Evolutionary conservation across 2,113 vertebrate genomes (phyloP), one percentile per base, ranked within the genome.

Genomic region (Cichladusa arquata): DNA sequence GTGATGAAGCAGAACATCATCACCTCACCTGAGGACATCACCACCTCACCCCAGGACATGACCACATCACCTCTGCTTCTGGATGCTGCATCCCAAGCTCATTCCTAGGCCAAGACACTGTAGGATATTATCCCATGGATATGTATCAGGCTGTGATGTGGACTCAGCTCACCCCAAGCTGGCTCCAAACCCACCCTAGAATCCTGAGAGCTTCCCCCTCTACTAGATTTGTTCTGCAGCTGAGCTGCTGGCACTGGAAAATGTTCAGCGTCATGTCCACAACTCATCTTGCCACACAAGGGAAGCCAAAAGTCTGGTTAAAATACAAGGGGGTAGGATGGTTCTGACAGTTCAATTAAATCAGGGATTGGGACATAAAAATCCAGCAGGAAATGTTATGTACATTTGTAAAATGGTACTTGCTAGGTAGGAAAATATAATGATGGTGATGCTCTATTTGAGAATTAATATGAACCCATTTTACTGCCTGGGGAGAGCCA

Each of bases 181-280:
- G 36, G 5, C 22, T 10, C 9, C 54, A 6, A 60, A 94, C 17
- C 14, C 34, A 44, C 2, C 18, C 56, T 65, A 62, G 47, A 42
- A 28, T 33, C 62, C 81, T 53, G 57, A 44, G 15, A 72, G 19
- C 23, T 93, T 65, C 69, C 14, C 19, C 14, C 22, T 69, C 16
- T 10, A 13, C 19, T 31, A 50, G 34, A 25, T 76, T 11, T 29
- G 9, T 50, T 31, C 86, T 78, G 26, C 42, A 81, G 73, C 56
- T 86, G 48, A 71, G 31, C 56, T 67, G 16, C 60, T 64, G 66
- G 16, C 29, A 9, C 53, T 48, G 64, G 25, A 31, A 66, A 50
- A 5, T 1, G 1, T 38, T 67, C 0, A 0, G 34, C 0, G 1
- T 44, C 10, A 2, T 31, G 33, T 31, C 61, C 22, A 9, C 22